Base-by-base conservation (phyloP, 2,113 vertebrate genomes). In the Tiliqua scincoides region DNA sequence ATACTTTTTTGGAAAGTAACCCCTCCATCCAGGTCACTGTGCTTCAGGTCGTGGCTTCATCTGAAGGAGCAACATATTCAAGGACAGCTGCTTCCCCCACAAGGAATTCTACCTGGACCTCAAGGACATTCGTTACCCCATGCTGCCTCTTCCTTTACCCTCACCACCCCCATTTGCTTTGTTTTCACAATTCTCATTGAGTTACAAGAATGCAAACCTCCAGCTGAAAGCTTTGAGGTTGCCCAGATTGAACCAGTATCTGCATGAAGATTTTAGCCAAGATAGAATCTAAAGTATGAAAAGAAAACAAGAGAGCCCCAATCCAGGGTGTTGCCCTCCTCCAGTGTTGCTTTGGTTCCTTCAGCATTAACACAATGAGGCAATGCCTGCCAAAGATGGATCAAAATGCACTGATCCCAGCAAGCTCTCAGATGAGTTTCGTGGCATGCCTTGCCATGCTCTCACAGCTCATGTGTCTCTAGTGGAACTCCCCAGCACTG, bases 401-500 rank as follows among this genome's bases (percentile, higher is more conserved):
- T 73, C 85, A 65, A 62, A 6, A 15, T 2, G 10, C 14, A 57
- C 6, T 57, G 2, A 57, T 48, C 25, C 9, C 80, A 32, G 1
- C 10, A 6, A 0, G 18, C 61, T 67, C 0, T 0, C 1, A 0
- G 61, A 65, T 74, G 2, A 0, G 4, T n/a, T 6, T 1, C 1
- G 37, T 15, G 30, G 27, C 0, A 0, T 0, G 0, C 12, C 35
- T 0, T 0, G 27, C 43, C 32, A 0, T 0, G n/a, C 68, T 1
- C 17, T 18, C 25, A 74, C 30, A 1, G 8, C n/a, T 18, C 2
- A 0, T 8, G 32, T 23, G 62, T 30, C 15, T 6, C 9, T 82
- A 85, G 11, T 86, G 11, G 25, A 37, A 68, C 0, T 2, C 62
- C 68, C 40, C 4, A 1, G 32, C 0, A 6, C 1, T 3, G 73